A percentile compares a stretch with the other conserved stretches of the same genome.
phyloP scores from a whole-genome alignment of 1,140 invertebrate species.

The Drosophila oshimai region DNA sequence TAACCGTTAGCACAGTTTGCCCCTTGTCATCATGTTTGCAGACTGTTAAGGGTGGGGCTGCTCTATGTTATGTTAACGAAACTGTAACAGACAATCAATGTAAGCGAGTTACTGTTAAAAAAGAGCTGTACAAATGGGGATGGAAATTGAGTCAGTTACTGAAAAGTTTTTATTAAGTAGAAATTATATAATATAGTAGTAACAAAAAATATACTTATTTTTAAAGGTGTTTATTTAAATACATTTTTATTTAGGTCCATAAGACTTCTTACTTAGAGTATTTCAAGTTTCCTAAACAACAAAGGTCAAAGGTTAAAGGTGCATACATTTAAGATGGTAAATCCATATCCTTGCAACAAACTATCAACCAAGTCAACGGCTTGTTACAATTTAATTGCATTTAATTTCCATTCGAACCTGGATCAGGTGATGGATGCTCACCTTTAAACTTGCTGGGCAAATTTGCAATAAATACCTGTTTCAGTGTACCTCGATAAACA shows the following conservation, averaged over 20 bases:
- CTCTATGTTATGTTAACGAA: neutral
- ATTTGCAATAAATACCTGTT: slow-evolving; percentile 68
- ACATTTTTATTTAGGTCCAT: too few relatives aligned
- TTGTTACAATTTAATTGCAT: slow-evolving; percentile 21
- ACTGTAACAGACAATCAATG: neutral
- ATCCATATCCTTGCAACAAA: neutral
- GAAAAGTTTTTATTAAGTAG: too few relatives aligned
- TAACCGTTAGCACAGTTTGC: slow-evolving; percentile 69
- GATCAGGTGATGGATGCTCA: slow-evolving; percentile 44
- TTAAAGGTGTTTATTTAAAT: too few relatives aligned
- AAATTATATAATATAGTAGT: too few relatives aligned
- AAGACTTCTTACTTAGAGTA: too few relatives aligned
- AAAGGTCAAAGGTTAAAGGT: too few relatives aligned
- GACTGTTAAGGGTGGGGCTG: neutral
- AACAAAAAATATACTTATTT: too few relatives aligned
- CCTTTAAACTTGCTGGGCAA: slow-evolving; percentile 51
- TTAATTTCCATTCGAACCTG: slow-evolving; percentile 7
- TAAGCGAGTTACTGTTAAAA: neutral
- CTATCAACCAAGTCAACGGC: neutral
- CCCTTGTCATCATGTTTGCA: neutral
- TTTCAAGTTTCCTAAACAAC: too few relatives aligned
- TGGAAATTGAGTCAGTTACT: too few relatives aligned
- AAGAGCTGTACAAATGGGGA: neutral
- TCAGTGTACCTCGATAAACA: slow-evolving; percentile 50
- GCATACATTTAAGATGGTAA: too few relatives aligned